Conservation (phyloP, 2,797 vertebrate species). For the Coranthus polyacanthus region DNA sequence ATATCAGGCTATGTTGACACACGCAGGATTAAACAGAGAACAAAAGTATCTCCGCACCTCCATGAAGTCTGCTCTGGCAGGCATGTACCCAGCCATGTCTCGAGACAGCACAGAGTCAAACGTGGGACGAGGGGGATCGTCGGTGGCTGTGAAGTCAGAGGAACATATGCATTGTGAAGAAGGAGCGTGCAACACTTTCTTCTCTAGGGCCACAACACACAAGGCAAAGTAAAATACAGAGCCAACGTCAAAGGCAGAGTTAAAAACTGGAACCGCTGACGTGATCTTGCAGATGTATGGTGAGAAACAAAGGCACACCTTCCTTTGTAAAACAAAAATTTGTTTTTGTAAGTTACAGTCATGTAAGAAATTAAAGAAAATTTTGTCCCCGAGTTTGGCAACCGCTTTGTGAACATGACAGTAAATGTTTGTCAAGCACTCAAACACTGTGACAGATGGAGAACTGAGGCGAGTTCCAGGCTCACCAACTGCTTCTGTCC, state of each 20-base stretch:
- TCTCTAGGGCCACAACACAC: not conserved
- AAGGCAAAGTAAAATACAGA: too few relatives aligned
- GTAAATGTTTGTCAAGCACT: slow-evolving; percentile 15
- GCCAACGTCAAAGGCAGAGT: too few relatives aligned
- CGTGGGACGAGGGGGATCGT: slow-evolving; percentile 95
- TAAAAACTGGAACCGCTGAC: too few relatives aligned
- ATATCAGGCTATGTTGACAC: not conserved
- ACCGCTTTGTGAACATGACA: slow-evolving; percentile 8
- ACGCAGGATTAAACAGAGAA: not conserved
- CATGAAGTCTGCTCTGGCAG: slow-evolving; percentile 96
- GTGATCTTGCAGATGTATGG: not conserved
- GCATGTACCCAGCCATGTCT: slow-evolving; percentile 99
- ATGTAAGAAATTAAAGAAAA: not conserved
- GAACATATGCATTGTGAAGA: slow-evolving; percentile 1
- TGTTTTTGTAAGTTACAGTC: not conserved
- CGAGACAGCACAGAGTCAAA: slow-evolving; percentile 96
- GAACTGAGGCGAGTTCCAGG: slow-evolving; percentile 35
- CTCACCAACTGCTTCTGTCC: slow-evolving; percentile 36
- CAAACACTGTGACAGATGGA: slow-evolving; percentile 48
- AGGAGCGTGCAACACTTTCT: not conserved
- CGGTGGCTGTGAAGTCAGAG: slow-evolving; percentile 85
- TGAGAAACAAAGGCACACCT: not conserved
- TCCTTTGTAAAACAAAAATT: not conserved
- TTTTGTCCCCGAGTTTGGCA: not conserved
- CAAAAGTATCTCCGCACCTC: slow-evolving; percentile 86